phyloP scores from a whole-genome alignment of 2,797 vertebrate species.

The Gymnodraco acuticeps region DNA sequence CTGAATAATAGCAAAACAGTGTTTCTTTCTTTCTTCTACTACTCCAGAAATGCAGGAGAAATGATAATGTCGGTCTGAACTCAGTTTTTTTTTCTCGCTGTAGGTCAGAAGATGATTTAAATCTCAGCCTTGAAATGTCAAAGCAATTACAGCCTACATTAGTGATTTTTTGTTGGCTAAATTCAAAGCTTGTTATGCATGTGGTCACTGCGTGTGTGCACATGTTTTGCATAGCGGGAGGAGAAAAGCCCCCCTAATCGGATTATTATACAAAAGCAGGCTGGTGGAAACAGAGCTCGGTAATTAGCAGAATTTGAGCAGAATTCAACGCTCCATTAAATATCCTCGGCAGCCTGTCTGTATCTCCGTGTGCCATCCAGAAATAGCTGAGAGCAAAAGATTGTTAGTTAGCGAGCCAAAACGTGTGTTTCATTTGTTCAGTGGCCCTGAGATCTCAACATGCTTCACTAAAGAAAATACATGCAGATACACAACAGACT shows the following conservation, averaged over 20 bases:
- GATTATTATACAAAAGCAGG: conserved; percentile 66
- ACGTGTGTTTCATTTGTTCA: conserved; percentile 5
- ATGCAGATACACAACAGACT: neutral
- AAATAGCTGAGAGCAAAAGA: conserved; percentile 29
- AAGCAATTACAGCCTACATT: conserved; percentile 49
- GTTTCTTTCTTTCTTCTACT: neutral
- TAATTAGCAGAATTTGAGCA: conserved; percentile 68
- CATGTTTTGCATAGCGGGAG: conserved; percentile 26
- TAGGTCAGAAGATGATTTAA: conserved; percentile 46
- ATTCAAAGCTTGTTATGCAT: conserved; percentile 33
- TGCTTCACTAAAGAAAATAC: neutral
- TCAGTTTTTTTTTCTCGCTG: conserved; percentile 2
- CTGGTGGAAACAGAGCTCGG: conserved; percentile 56
- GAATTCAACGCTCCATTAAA: conserved; percentile 57
- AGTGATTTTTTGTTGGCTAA: conserved; percentile 14
- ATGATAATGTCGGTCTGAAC: neutral
- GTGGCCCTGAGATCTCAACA: neutral
- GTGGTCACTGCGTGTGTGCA: conserved; percentile 40
- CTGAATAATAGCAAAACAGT: neutral
- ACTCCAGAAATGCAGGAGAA: conserved; percentile 5
- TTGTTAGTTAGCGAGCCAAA: neutral
- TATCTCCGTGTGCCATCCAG: conserved; percentile 26
- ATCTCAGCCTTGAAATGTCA: conserved; percentile 45
- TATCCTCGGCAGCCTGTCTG: conserved; percentile 29
- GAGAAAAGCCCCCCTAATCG: conserved; percentile 58